Conservation (phyloP, 2,888 invertebrate genomes). For the Lysandra bellargus region DNA sequence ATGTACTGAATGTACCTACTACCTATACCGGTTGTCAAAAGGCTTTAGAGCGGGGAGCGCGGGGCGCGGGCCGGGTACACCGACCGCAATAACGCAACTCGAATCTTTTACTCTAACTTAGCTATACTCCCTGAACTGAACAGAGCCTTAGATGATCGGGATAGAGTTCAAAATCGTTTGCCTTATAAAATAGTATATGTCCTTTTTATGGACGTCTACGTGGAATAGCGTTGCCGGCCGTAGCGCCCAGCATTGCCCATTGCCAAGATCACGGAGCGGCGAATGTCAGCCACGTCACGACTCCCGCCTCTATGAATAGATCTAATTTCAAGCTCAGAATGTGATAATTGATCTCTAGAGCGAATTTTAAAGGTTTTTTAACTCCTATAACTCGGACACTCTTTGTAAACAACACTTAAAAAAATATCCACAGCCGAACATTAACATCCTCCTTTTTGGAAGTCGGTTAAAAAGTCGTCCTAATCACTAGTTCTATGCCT, state of each 20-base stretch:
- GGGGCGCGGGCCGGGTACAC: constrained; percentile 65
- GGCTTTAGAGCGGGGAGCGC: constrained; percentile 52
- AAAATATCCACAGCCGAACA: too few relatives aligned
- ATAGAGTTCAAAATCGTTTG: constrained; percentile 33
- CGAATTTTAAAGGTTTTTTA: constrained; percentile 43
- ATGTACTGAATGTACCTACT: constrained; percentile 51
- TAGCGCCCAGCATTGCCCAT: constrained; percentile 75
- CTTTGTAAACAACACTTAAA: constrained; percentile 1
- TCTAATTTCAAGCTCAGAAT: constrained; percentile 66
- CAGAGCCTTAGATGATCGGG: neutral
- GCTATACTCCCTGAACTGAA: constrained; percentile 25
- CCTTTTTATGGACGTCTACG: constrained; percentile 12
- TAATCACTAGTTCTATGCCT: neutral
- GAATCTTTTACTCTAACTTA: neutral
- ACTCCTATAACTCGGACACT: neutral
- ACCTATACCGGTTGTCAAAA: constrained; percentile 75
- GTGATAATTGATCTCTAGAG: constrained; percentile 60
- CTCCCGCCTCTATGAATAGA: constrained; percentile 67
- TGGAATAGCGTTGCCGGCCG: constrained; percentile 53
- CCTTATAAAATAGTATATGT: constrained; percentile 9
- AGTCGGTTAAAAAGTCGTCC: neutral
- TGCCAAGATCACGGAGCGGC: constrained; percentile 83
- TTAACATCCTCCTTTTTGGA: too few relatives aligned
- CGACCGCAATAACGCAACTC: constrained; percentile 67
- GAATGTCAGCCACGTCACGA: constrained; percentile 81